Evolutionary conservation across 2,888 invertebrate genomes (phyloP).

Genomic region (Drosophila cracens): DNA sequence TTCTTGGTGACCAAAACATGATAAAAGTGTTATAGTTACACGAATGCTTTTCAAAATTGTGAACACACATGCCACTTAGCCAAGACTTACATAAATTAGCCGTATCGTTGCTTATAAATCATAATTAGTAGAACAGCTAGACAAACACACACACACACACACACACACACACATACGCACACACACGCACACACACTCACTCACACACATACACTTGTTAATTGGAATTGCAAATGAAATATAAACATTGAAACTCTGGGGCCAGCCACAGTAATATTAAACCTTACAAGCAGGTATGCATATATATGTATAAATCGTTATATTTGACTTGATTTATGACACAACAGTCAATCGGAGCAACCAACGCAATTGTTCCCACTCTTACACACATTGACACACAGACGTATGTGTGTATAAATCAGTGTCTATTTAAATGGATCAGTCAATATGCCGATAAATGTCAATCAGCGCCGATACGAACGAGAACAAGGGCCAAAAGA

Average conservation of each 20-base stretch:
- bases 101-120: conserved; percentile 56
- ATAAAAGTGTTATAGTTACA: conserved; percentile 50
- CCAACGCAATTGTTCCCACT: conserved; percentile 53
- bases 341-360: conserved; percentile 40
- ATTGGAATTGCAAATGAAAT: conserved; percentile 57
- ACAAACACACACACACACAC: conserved; percentile 30
- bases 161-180: too few relatives aligned
- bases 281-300: conserved; percentile 54
- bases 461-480: conserved; percentile 53
- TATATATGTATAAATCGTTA: conserved; percentile 53
- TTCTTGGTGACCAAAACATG: conserved; percentile 35
- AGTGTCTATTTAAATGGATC: conserved; percentile 46
- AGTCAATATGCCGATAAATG: conserved; percentile 67
- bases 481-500: conserved; percentile 42
- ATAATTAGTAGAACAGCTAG: conserved; percentile 46
- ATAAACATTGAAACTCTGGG: conserved; percentile 29
- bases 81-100: conserved; percentile 45
- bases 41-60: conserved; percentile 42
- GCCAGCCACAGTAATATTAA: conserved; percentile 43
- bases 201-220: neutral
- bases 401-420: conserved; percentile 3
- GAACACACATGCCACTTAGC: conserved; percentile 30
- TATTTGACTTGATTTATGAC: conserved; percentile 64
- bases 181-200: neutral
- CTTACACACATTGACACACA: conserved; percentile 5